phyloP scores from a whole-genome alignment of 2,888 invertebrate genomes.

The Tanytarsus gracilentus region DNA sequence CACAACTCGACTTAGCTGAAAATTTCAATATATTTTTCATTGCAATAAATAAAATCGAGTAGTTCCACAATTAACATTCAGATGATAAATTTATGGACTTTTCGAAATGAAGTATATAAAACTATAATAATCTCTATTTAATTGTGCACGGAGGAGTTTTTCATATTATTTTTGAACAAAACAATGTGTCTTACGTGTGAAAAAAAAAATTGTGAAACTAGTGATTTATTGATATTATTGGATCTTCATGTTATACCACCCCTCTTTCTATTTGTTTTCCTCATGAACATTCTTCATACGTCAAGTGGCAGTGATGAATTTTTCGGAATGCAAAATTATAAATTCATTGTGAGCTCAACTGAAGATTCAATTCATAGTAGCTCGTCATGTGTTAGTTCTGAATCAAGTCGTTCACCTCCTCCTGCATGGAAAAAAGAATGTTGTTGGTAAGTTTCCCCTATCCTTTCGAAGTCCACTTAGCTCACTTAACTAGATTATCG shows the following conservation, averaged over 20 bases:
- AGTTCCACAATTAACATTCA: too few species aligned
- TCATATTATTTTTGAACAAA: too few species aligned
- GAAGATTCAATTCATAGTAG: conserved; percentile 42
- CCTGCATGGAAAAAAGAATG: conserved; percentile 57
- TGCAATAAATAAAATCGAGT: too few species aligned
- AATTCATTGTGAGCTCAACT: conserved; percentile 44
- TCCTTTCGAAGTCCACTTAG: not conserved
- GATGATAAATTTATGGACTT: too few species aligned
- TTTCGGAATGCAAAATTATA: conserved; percentile 44
- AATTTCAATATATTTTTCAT: too few species aligned
- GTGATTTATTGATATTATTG: not conserved
- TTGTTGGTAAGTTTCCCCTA: conserved; percentile 49
- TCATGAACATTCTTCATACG: conserved; percentile 22
- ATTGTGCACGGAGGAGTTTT: too few species aligned
- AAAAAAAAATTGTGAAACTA: too few species aligned
- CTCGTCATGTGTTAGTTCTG: conserved; percentile 33
- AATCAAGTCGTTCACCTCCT: conserved; percentile 32
- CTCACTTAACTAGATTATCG: not conserved
- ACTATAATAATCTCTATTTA: too few species aligned
- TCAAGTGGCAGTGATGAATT: conserved; percentile 42
- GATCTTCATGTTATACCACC: not conserved
- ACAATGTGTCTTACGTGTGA: too few species aligned
- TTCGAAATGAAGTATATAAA: too few species aligned
- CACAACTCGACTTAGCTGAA: too few species aligned
- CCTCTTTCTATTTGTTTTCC: too few species aligned